Conservation (phyloP, 2,113 vertebrate genomes). For the Oreocharis arfaki region DNA sequence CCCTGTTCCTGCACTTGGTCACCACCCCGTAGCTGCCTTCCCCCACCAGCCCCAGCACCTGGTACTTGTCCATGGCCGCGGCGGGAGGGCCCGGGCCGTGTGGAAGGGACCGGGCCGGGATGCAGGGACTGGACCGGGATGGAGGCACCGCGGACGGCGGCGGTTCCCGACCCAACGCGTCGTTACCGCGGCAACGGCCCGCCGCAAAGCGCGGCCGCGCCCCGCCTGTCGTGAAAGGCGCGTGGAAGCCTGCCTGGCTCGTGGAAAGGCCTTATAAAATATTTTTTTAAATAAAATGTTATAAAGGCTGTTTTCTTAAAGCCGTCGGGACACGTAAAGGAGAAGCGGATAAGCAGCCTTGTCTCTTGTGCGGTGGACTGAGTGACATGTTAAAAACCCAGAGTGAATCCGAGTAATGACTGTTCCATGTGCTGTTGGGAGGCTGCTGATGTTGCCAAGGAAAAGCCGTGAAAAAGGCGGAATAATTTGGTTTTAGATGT, state of each 20-base stretch:
- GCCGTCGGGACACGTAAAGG: background rate
- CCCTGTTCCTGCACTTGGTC: constrained; percentile 81
- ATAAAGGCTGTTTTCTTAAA: background rate
- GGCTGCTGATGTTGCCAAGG: background rate
- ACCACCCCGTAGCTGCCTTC: constrained; percentile 87
- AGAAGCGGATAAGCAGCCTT: background rate
- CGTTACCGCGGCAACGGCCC: background rate
- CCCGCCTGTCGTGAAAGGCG: background rate
- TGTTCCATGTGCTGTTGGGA: background rate
- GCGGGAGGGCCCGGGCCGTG: background rate
- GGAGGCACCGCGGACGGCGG: background rate
- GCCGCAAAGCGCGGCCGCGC: background rate
- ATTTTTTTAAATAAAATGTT: background rate
- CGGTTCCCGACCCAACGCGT: background rate
- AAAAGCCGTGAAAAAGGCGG: background rate
- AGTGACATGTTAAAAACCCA: background rate
- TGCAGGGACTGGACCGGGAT: background rate
- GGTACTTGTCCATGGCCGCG: constrained; percentile 77
- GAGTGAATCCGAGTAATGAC: background rate
- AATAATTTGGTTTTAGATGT: background rate
- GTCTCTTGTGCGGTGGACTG: background rate
- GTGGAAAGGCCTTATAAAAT: background rate
- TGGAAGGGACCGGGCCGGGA: background rate
- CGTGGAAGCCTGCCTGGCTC: fast-evolving
- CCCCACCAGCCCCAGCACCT: constrained; percentile 81